A percentile compares a stretch with the other conserved stretches of the same genome.
These are phyloP conservation scores for Cyprinella venusta DNA, from an alignment of 2,797 vertebrate genomes.

Conservation along the genomic window DNA sequence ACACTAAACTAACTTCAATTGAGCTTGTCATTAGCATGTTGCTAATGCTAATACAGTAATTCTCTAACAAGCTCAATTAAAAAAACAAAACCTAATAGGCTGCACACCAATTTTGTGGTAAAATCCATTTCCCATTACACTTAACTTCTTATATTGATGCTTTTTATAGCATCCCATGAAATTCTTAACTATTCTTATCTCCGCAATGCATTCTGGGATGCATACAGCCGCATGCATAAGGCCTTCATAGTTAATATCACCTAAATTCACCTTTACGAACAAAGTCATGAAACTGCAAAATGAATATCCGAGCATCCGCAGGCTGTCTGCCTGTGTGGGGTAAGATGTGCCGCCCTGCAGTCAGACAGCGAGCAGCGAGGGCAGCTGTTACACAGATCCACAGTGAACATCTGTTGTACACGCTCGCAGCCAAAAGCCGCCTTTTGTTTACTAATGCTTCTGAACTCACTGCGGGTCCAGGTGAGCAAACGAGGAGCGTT, in stretches of 20 bases:
- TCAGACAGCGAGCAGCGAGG: not conserved
- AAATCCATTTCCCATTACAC: not conserved
- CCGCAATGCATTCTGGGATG: not conserved
- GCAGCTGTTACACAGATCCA: slow-evolving; percentile 31
- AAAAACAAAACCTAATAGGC: not conserved
- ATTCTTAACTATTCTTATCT: not conserved
- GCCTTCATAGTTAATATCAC: not conserved
- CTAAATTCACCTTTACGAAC: not conserved
- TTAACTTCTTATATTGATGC: not conserved
- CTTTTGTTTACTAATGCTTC: slow-evolving; percentile 65
- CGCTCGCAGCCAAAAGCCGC: slow-evolving; percentile 54
- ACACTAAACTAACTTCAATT: not conserved
- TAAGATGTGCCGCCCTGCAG: slow-evolving; percentile 35
- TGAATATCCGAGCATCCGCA: not conserved
- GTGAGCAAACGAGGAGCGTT: slow-evolving; percentile 66
- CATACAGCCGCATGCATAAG: not conserved
- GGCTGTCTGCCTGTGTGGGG: not conserved
- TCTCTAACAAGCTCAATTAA: not conserved
- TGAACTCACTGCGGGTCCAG: slow-evolving; percentile 62
- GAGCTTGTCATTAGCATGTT: not conserved
- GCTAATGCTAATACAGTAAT: not conserved
- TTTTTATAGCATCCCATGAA: not conserved
- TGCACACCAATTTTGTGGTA: not conserved
- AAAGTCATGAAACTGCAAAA: not conserved
- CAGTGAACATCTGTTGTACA: slow-evolving; percentile 52